phyloP scores from a whole-genome alignment of 2,113 vertebrate species.

The Fregetta grallaria region DNA sequence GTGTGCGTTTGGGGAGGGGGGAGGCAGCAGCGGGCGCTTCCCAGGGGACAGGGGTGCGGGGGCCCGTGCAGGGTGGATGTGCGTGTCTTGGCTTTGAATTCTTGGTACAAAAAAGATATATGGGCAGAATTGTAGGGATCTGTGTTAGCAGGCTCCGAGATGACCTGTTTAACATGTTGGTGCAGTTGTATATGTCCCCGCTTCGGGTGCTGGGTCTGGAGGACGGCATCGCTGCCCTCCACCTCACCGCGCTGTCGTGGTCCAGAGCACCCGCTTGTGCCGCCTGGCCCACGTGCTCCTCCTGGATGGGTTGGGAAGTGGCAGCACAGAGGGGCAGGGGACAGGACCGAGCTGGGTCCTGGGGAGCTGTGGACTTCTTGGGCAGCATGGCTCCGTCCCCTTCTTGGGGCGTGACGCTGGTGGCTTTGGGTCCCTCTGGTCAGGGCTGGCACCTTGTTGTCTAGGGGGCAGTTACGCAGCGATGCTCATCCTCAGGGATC shows the following conservation, averaged over 20 bases:
- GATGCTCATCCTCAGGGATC: not conserved
- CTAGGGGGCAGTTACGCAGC: accelerated
- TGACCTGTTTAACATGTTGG: not conserved
- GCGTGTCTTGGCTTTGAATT: not conserved
- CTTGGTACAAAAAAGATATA: not conserved
- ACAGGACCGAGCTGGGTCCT: not conserved
- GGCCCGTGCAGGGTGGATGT: not conserved
- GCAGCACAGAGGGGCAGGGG: not conserved
- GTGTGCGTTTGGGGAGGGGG: not conserved
- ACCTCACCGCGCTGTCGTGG: accelerated
- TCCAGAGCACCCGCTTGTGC: not conserved
- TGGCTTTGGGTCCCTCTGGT: not conserved
- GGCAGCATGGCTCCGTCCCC: not conserved
- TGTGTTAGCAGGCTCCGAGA: not conserved
- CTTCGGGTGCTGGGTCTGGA: accelerated
- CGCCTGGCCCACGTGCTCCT: not conserved
- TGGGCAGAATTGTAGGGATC: not conserved
- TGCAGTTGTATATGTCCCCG: accelerated
- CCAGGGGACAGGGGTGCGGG: not conserved
- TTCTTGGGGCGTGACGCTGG: accelerated
- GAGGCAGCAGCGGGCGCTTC: not conserved
- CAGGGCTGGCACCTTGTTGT: not conserved
- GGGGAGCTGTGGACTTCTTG: not conserved
- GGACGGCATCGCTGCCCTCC: not conserved
- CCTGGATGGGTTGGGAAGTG: not conserved